Percentiles rank a stretch among this genome's conserved stretches.
These are phyloP conservation scores for Athripsodes cinereus DNA, from an alignment of 2,888 invertebrate species.

Conservation along the genomic window DNA sequence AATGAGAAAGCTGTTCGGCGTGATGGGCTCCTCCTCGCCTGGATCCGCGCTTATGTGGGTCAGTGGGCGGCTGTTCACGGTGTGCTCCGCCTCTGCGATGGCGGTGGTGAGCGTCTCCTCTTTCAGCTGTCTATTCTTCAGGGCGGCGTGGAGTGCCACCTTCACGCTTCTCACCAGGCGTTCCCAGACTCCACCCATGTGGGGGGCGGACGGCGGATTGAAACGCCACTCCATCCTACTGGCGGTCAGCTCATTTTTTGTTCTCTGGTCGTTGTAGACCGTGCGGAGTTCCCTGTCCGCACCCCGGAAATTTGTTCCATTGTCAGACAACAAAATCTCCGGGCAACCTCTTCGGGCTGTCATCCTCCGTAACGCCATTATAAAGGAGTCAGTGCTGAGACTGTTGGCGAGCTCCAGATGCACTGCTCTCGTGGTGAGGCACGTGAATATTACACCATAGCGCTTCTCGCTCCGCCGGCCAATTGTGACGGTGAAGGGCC, in stretches of 20 bases:
- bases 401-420: not conserved
- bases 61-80: not conserved
- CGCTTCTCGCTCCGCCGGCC: not conserved
- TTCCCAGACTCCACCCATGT: constrained; percentile 18
- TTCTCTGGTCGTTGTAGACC: not conserved
- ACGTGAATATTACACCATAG: not conserved
- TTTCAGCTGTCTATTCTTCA: constrained; percentile 22
- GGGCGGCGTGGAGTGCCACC: constrained; percentile 19
- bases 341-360: too few relatives aligned
- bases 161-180: constrained; percentile 14
- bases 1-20: too few relatives aligned
- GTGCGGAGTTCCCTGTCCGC: not conserved
- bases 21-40: not conserved
- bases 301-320: constrained; percentile 3
- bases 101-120: constrained; percentile 23
- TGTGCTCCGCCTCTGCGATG: not conserved
- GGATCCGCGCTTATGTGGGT: too few relatives aligned
- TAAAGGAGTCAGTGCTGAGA: not conserved
- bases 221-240: constrained; percentile 25
- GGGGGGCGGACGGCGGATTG: constrained; percentile 27
- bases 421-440: not conserved
- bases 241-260: not conserved
- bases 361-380: not conserved
- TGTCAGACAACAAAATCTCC: not conserved
- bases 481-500: not conserved